Evolutionary conservation across 2,797 vertebrate genomes (phyloP).

Genomic region (Chrysocyon brachyurus): DNA sequence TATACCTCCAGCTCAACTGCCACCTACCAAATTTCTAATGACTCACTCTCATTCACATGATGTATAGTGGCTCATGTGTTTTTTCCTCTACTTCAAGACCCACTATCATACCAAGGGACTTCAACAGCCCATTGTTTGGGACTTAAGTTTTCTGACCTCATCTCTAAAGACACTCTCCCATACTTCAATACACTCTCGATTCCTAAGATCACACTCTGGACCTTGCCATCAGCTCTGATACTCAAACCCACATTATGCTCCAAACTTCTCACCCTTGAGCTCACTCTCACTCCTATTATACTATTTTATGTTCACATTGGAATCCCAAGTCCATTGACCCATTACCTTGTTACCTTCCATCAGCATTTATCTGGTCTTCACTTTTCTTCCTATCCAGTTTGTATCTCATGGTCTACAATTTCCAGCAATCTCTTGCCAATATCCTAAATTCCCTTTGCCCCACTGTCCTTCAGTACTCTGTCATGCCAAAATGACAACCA

Average conservation of each 20-base stretch:
- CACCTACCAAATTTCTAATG: slow-evolving; percentile 36
- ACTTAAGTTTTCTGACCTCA: neutral
- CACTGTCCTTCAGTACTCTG: neutral
- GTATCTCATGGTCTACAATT: neutral
- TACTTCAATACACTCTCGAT: neutral
- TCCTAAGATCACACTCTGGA: neutral
- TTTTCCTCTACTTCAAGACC: slow-evolving; percentile 16
- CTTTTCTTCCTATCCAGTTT: neutral
- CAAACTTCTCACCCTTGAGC: neutral
- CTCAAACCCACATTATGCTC: neutral
- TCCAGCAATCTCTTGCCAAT: slow-evolving; percentile 3
- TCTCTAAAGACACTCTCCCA: neutral
- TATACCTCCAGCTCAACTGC: neutral
- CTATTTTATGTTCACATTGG: neutral
- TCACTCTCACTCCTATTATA: neutral
- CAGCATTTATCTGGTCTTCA: neutral
- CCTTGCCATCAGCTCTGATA: neutral
- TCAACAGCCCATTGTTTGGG: neutral
- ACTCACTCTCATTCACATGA: slow-evolving; percentile 23
- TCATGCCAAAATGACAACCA: neutral
- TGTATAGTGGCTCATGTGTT: neutral
- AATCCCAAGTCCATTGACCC: neutral
- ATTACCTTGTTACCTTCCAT: neutral
- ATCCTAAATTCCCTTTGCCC: slow-evolving; percentile 19
- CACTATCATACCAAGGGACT: neutral